Evolutionary conservation across 2,888 invertebrate genomes (phyloP).

Genomic region (Chymomyza procnemis): DNA sequence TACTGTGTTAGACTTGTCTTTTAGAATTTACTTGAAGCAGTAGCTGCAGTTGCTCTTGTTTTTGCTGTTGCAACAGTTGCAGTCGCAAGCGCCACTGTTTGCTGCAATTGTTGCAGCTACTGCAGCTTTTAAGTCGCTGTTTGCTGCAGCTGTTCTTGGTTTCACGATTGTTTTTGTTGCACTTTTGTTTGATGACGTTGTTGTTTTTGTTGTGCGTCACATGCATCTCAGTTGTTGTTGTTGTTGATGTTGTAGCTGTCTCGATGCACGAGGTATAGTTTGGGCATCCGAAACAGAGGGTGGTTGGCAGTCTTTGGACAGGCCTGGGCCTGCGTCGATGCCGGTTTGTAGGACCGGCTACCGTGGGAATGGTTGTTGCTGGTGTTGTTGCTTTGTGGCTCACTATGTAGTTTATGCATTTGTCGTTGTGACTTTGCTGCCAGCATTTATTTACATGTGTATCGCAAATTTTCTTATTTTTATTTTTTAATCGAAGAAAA

Average conservation of each 20-base stretch:
- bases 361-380: constrained; percentile 14
- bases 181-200: constrained; percentile 6
- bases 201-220: constrained; percentile 32
- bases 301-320: too few species aligned
- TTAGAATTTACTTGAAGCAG: background rate
- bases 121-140: background rate
- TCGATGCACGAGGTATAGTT: too few species aligned
- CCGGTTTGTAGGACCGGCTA: too few species aligned
- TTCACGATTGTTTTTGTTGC: background rate
- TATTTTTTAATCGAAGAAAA: background rate
- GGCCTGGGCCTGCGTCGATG: too few species aligned
- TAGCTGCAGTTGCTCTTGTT: background rate
- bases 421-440: constrained; percentile 39
- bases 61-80: constrained; percentile 16
- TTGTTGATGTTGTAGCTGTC: constrained; percentile 25
- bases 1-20: background rate
- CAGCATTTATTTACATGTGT: constrained; percentile 67
- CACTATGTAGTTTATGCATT: constrained; percentile 27
- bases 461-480: constrained; percentile 38
- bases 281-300: too few species aligned
- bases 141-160: background rate
- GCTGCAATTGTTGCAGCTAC: background rate
- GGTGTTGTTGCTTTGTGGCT: constrained; percentile 17
- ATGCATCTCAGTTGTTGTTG: constrained; percentile 39
- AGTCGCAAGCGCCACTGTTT: background rate